phyloP scores from a whole-genome alignment of 2,888 invertebrate species.

The Heterodera filipjevi region DNA sequence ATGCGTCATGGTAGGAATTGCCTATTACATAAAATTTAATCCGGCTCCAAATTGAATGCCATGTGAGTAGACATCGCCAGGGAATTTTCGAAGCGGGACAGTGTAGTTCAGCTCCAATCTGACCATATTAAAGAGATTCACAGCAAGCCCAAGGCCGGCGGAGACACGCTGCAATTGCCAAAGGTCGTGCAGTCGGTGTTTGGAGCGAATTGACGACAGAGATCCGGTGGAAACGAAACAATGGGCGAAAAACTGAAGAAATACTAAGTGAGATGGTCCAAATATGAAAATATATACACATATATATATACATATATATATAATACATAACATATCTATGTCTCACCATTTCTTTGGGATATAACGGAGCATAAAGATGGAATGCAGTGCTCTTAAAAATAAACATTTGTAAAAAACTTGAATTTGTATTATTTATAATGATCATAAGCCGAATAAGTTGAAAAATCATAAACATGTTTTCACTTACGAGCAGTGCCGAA shows the following conservation, averaged over 20 bases:
- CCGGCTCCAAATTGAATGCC: constrained; percentile 61
- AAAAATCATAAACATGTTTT: no score
- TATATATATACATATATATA: no score
- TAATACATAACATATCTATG: no score
- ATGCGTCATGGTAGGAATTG: not conserved
- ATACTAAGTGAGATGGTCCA: no score
- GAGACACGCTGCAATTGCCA: constrained; percentile 71
- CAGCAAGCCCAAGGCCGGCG: constrained; percentile 81
- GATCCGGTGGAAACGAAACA: constrained; percentile 77
- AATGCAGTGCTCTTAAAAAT: constrained; percentile 71
- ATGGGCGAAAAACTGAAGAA: constrained; percentile 79
- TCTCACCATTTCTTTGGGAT: constrained; percentile 69
- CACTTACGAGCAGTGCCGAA: constrained; percentile 68
- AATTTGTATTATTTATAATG: no score
- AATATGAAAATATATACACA: no score
- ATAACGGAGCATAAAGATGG: constrained; percentile 84
- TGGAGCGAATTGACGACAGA: constrained; percentile 53
- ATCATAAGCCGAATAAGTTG: no score
- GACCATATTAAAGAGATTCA: constrained; percentile 78
- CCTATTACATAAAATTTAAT: constrained; percentile 32
- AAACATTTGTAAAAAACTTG: not conserved
- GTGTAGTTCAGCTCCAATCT: constrained; percentile 93
- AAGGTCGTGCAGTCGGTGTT: constrained; percentile 50
- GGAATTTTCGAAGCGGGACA: constrained; percentile 75
- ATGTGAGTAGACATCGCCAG: constrained; percentile 58